Evolutionary conservation across 2,797 vertebrate species (phyloP).

Genomic region (Gobio occitaniae): DNA sequence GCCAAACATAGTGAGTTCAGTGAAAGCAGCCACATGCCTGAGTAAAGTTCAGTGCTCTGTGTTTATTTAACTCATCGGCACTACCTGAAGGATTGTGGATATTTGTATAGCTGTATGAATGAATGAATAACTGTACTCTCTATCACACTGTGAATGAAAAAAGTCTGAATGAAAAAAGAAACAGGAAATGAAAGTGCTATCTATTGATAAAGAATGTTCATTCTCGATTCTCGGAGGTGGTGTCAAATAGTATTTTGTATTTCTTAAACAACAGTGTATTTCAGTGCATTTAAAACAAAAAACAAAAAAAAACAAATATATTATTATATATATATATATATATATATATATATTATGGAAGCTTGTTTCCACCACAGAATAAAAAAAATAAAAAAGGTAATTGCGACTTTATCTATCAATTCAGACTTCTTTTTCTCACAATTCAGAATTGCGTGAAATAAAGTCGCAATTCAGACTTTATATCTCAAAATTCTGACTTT

Average conservation of each 20-base stretch:
- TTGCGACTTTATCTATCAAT: too few relatives aligned
- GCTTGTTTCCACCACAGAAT: too few relatives aligned
- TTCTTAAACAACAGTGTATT: background rate
- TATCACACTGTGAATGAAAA: background rate
- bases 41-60: background rate
- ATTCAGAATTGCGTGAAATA: too few relatives aligned
- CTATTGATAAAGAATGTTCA: slow-evolving; percentile 1
- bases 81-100: background rate
- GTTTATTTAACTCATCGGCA: background rate
- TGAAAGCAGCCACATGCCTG: background rate
- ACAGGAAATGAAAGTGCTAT: slow-evolving; percentile 16
- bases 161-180: background rate
- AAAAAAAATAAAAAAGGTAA: too few relatives aligned
- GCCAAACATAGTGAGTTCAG: background rate
- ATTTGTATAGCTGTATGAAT: background rate
- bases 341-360: too few relatives aligned
- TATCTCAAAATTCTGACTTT: too few relatives aligned
- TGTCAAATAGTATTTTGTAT: background rate
- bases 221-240: too few relatives aligned
- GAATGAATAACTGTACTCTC: background rate
- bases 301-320: too few relatives aligned
- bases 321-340: too few relatives aligned
- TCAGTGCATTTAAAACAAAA: too few relatives aligned
- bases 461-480: too few relatives aligned
- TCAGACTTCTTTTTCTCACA: too few relatives aligned